Base-by-base conservation (phyloP, 1,140 invertebrate species). In the Musca vetustissima region DNA sequence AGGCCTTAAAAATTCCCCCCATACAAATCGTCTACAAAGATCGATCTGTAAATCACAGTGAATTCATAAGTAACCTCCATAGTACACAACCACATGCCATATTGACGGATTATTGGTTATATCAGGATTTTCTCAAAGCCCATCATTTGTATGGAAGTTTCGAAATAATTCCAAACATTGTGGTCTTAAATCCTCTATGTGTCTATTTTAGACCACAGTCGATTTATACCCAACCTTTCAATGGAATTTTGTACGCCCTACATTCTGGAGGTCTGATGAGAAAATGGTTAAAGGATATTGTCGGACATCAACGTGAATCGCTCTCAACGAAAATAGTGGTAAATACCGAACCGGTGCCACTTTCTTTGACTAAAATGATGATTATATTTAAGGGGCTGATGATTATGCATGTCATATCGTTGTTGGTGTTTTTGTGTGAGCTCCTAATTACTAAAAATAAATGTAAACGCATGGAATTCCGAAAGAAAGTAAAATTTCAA, bases 171-270 rank as follows among this genome's bases (percentile, higher is more conserved):
- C 28, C 57, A 0, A 19, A 17, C 19, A 15, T 61, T 61, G 57
- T 61, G n/a, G 17, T 61, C 8, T 9, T 43, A 13, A 61, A 61
- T 61, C 57, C 19, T 9, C 19, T 61, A 4, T 43, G 57, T 14
- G 57, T 19, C 28, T 61, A 61, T 13, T 36, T 61, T 28, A 61
- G n/a, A 21, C n/a, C 32, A 17, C 57, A 61, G 17, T 61, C 57
- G 0, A 36, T 36, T 43, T 36, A 43, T 1, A 61, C 43, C 1
- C 7, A 61, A 15, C 57, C 57, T 1, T 17, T 61, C 36, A 43
- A 61, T 43, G 8, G 32, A 19, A 19, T 61, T 0, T 3, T 61
- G 4, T 7, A 43, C 43, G 28, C 57, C 2, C 19, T 61, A 4
- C 9, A 61, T 43, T 43, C 13, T 21, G n/a, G 19, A 19, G 57